Evolutionary conservation across 1,140 invertebrate genomes (phyloP).

Genomic region (Temnothorax longispinosus): DNA sequence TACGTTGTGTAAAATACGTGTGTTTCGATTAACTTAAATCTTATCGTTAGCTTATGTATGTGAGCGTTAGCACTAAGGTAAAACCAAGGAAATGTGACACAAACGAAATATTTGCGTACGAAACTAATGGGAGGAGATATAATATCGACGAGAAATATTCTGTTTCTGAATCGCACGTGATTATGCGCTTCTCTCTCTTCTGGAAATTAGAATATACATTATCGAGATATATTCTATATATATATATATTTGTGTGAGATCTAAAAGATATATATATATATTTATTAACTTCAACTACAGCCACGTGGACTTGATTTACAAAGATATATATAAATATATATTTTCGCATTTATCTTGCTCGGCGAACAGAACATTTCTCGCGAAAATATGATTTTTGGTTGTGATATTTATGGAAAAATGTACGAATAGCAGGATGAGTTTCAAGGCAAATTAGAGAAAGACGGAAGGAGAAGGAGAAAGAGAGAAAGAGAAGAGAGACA

Average conservation of each 20-base stretch:
- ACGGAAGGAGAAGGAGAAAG: conserved; percentile 6
- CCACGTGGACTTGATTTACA: too few species aligned
- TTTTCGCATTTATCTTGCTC: conserved; percentile 27
- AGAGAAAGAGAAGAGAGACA: conserved; percentile 55
- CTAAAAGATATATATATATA: conserved; percentile 9
- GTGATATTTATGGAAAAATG: conserved; percentile 57
- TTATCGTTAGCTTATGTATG: conserved; percentile 60
- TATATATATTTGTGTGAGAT: conserved; percentile 16
- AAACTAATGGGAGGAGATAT: conserved; percentile 34
- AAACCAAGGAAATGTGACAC: conserved; percentile 6
- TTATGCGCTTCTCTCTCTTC: neutral
- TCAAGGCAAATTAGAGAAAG: conserved; percentile 29
- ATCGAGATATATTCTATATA: neutral
- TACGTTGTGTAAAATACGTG: conserved; percentile 68
- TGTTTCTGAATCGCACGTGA: conserved; percentile 33
- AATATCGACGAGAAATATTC: conserved; percentile 65
- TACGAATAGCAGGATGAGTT: neutral
- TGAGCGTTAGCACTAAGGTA: conserved; percentile 45
- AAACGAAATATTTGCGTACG: conserved; percentile 14
- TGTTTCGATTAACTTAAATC: conserved; percentile 65
- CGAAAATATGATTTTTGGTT: conserved; percentile 46
- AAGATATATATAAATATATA: conserved; percentile 23
- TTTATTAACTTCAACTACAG: neutral
- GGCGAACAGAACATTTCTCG: conserved; percentile 62
- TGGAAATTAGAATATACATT: neutral